These are phyloP conservation scores for Borostomias antarcticus DNA, from an alignment of 2,797 vertebrate species.

Conservation along the genomic window DNA sequence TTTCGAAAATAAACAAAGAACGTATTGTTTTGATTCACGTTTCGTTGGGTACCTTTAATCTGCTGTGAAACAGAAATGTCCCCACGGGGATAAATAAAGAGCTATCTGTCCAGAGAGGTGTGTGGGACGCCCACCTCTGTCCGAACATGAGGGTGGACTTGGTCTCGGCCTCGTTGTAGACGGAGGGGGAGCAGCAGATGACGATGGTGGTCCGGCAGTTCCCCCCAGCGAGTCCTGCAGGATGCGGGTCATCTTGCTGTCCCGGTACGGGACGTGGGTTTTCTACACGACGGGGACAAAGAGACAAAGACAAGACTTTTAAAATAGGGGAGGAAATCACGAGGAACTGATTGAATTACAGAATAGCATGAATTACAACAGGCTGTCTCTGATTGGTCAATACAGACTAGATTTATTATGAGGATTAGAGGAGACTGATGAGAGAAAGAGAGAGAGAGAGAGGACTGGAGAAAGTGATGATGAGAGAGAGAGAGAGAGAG, in stretches of 20 bases:
- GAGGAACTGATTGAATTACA: neutral
- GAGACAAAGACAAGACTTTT: neutral
- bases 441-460: neutral
- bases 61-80: too few relatives aligned
- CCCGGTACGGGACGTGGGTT: constrained; percentile 87
- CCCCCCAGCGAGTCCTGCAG: constrained; percentile 89
- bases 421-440: too few relatives aligned
- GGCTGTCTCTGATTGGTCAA: too few relatives aligned
- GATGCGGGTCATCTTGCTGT: constrained; percentile 92
- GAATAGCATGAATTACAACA: neutral
- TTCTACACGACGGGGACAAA: constrained; percentile 67
- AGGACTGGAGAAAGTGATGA: neutral
- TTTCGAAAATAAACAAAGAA: too few relatives aligned
- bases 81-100: neutral
- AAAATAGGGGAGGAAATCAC: neutral
- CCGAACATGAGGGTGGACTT: constrained; percentile 88
- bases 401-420: too few relatives aligned
- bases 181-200: constrained; percentile 88
- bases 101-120: neutral
- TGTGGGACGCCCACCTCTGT: constrained; percentile 74
- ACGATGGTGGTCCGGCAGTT: constrained; percentile 90
- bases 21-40: too few relatives aligned
- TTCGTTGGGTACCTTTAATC: too few relatives aligned
- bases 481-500: neutral
- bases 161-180: constrained; percentile 87